Evolutionary conservation across 2,797 vertebrate genomes (phyloP).

Genomic region (Kryptolebias ocellatus): DNA sequence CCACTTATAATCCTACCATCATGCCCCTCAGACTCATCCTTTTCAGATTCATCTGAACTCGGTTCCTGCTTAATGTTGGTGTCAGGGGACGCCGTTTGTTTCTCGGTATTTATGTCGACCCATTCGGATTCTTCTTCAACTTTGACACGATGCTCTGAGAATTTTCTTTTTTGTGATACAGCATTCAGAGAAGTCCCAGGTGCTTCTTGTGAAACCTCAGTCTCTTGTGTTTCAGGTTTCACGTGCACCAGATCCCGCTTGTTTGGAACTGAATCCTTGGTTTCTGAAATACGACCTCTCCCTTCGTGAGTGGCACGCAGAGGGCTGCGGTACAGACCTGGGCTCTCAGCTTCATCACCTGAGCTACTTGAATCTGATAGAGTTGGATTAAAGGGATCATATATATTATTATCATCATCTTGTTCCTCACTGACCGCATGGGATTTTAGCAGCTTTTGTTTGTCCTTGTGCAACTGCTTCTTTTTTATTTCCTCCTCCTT

Average conservation of each 20-base stretch:
- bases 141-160: conserved; percentile 23
- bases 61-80: conserved; percentile 65
- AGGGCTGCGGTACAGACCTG: conserved; percentile 24
- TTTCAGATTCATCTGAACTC: conserved; percentile 29
- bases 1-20: background rate
- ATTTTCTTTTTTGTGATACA: conserved; percentile 6
- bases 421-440: conserved; percentile 75
- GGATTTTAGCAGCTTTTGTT: conserved; percentile 70
- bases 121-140: conserved; percentile 59
- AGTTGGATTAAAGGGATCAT: conserved; percentile 97
- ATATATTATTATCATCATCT: conserved; percentile 86
- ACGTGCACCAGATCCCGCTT: conserved; percentile 32
- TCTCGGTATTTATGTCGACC: conserved; percentile 34
- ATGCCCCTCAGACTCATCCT: conserved; percentile 10
- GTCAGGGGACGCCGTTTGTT: conserved; percentile 17
- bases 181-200: conserved; percentile 35
- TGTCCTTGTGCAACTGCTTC: conserved; percentile 69
- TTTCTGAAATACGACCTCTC: conserved; percentile 17
- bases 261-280: conserved; percentile 15
- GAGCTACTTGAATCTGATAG: conserved; percentile 89
- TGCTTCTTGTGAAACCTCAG: conserved; percentile 38
- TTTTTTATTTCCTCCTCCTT: conserved; percentile 80
- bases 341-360: conserved; percentile 64
- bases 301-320: conserved; percentile 1
- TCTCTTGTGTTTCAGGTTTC: conserved; percentile 56